phyloP scores from a whole-genome alignment of 2,797 vertebrate genomes.

The Danionella dracula region DNA sequence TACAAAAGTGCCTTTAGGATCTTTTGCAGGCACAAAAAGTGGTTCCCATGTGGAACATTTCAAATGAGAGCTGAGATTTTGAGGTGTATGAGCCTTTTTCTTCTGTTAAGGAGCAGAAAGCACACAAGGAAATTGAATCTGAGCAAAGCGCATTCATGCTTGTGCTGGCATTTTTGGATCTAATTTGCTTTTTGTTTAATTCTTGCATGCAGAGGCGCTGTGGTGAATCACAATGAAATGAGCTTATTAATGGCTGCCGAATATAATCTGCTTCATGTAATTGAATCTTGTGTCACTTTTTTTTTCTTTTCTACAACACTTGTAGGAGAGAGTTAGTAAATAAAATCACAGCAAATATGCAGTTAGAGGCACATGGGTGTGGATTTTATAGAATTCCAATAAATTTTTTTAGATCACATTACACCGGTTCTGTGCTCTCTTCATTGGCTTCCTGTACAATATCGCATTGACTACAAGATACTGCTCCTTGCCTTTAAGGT shows the following conservation, averaged over 20 bases:
- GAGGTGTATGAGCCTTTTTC: background rate
- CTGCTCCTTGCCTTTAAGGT: too few species aligned
- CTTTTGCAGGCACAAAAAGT: too few species aligned
- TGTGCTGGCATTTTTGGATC: slow-evolving; percentile 55
- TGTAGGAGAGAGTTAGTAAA: background rate
- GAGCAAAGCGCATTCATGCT: slow-evolving; percentile 41
- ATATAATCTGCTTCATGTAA: slow-evolving; percentile 46
- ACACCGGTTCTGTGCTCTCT: too few species aligned
- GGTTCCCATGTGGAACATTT: too few species aligned
- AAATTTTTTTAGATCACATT: too few species aligned
- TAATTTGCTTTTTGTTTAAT: slow-evolving; percentile 58
- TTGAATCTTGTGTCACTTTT: slow-evolving; percentile 48
- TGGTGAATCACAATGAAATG: slow-evolving; percentile 43
- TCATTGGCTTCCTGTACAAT: too few species aligned
- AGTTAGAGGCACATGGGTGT: slow-evolving; percentile 7
- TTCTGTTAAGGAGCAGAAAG: slow-evolving; percentile 31
- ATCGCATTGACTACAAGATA: too few species aligned
- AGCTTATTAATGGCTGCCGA: slow-evolving; percentile 49
- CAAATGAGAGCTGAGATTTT: background rate
- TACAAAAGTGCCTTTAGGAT: too few species aligned
- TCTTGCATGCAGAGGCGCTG: slow-evolving; percentile 44
- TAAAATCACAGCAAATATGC: background rate
- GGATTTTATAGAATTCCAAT: background rate
- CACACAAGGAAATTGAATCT: slow-evolving; percentile 49
- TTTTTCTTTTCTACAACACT: background rate